Evolutionary conservation across 2,888 invertebrate genomes (phyloP).

Genomic region (Trissoscelio sp.): DNA sequence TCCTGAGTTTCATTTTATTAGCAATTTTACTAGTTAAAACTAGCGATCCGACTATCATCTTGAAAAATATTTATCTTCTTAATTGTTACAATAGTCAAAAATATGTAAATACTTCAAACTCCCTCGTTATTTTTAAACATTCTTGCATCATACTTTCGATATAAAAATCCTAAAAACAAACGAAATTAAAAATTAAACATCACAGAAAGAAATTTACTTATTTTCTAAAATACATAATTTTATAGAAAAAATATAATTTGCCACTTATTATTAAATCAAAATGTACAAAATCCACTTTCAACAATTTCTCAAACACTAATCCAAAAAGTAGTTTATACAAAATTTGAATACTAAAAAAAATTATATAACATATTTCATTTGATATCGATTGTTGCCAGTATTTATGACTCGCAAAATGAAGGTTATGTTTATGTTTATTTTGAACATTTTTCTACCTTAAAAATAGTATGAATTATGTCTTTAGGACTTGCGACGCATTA

Average conservation of each 20-base stretch:
- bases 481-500: too few species aligned
- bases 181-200: neutral
- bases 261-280: too few species aligned
- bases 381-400: neutral
- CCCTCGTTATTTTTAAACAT: neutral
- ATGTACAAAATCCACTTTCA: too few species aligned
- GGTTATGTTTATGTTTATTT: neutral
- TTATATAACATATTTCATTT: neutral
- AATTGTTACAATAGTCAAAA: neutral
- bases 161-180: conserved; percentile 17
- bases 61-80: neutral
- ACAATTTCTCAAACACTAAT: too few species aligned
- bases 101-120: neutral
- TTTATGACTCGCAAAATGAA: neutral
- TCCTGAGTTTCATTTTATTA: conserved; percentile 45
- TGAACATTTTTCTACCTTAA: neutral
- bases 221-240: too few species aligned
- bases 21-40: conserved; percentile 5
- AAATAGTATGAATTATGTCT: neutral
- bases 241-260: neutral
- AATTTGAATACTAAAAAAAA: neutral
- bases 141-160: conserved; percentile 14
- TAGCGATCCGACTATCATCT: conserved; percentile 3
- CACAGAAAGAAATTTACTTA: neutral
- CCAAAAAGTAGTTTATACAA: neutral